These are phyloP conservation scores for Coreoperca whiteheadi DNA, from an alignment of 2,113 vertebrate genomes.

Conservation along the genomic window DNA sequence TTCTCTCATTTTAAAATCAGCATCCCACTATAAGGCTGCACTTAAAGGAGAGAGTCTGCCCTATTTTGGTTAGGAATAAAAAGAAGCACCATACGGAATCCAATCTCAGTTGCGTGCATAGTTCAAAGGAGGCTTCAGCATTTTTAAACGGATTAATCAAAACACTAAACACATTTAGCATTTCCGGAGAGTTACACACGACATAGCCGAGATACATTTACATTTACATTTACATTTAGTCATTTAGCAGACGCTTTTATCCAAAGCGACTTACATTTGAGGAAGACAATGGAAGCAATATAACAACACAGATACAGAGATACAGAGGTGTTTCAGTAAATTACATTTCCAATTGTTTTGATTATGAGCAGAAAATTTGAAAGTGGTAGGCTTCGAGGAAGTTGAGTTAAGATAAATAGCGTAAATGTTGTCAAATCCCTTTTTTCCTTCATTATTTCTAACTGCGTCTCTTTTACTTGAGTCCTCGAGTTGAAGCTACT, in stretches of 20 bases:
- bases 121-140: conserved; percentile 68
- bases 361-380: conserved; percentile 55
- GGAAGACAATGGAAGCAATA: no score
- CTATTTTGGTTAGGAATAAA: conserved; percentile 47
- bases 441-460: conserved; percentile 20
- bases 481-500: conserved; percentile 9
- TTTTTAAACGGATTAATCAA: conserved; percentile 73
- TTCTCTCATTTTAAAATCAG: conserved; percentile 63
- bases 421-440: conserved; percentile 32
- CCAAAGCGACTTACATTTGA: no score
- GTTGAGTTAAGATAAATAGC: conserved; percentile 26
- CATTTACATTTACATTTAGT: no score
- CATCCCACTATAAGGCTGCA: conserved; percentile 50
- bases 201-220: conserved; percentile 32
- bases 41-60: conserved; percentile 57
- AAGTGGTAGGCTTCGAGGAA: conserved; percentile 10
- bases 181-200: conserved; percentile 37
- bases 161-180: conserved; percentile 68
- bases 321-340: conserved; percentile 48
- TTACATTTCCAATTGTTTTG: conserved; percentile 56
- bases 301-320: no score
- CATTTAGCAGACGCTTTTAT: no score
- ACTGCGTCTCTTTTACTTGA: not conserved
- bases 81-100: conserved; percentile 39
- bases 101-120: conserved; percentile 54